Percentiles rank a stretch among this genome's conserved stretches.
Conservation (phyloP, 2,113 vertebrate genomes). For the Thryonomys swinderianus region DNA sequence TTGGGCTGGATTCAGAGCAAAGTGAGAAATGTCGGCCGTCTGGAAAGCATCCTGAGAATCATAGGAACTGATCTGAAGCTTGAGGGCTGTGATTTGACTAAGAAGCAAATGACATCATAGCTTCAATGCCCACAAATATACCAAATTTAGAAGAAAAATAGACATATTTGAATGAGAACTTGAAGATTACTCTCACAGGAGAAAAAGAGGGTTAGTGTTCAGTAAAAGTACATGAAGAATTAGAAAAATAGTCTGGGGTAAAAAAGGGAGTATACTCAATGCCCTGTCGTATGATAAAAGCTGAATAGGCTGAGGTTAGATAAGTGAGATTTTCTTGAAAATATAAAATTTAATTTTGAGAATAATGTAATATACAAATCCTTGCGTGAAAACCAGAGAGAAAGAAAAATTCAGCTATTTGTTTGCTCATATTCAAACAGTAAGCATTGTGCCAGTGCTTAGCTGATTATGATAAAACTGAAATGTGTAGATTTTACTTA, state of each 20-base stretch:
- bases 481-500: background rate
- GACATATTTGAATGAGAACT: background rate
- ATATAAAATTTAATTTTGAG: background rate
- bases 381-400: background rate
- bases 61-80: background rate
- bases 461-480: background rate
- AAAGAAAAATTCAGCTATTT: background rate
- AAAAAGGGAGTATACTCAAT: background rate
- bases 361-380: background rate
- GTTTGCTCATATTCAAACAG: background rate
- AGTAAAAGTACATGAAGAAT: background rate
- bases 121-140: background rate
- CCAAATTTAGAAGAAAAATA: conserved; percentile 1
- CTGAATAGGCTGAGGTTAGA: background rate
- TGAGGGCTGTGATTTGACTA: background rate
- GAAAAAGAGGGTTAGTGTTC: background rate
- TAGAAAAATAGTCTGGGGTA: background rate
- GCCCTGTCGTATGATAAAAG: background rate
- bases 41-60: background rate
- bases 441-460: background rate
- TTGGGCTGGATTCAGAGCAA: background rate
- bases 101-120: background rate
- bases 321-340: background rate
- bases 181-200: background rate
- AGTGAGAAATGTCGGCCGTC: background rate